Percentiles rank a stretch among this genome's conserved stretches.
Evolutionary conservation across 2,113 vertebrate genomes (phyloP).

Genomic region (Puntigrus tetrazona): DNA sequence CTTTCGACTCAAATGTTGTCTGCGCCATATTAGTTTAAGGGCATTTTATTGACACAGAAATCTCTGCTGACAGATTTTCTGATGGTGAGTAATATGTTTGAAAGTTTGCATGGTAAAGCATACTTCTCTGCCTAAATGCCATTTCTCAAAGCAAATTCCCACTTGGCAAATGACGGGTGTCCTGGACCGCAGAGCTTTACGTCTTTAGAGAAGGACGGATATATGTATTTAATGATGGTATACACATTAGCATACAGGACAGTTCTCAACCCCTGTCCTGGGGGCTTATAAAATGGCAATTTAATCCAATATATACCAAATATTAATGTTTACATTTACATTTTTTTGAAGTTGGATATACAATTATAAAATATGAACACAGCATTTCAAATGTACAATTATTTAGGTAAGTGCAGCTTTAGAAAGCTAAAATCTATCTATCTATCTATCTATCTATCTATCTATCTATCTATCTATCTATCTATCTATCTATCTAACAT

Average conservation of each 20-base stretch:
- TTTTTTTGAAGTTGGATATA: not conserved
- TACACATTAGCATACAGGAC: not conserved
- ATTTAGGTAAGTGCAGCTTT: no score
- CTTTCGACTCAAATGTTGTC: not conserved
- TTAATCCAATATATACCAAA: not conserved
- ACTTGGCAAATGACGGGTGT: not conserved
- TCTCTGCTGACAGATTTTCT: slow-evolving; percentile 5
- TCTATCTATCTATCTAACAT: no score
- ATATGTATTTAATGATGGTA: not conserved
- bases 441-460: not conserved
- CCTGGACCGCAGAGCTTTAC: not conserved
- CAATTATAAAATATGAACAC: not conserved
- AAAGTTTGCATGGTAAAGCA: not conserved
- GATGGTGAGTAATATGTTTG: slow-evolving; percentile 10
- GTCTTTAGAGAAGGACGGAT: not conserved
- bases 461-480: not conserved
- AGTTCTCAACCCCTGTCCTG: not conserved
- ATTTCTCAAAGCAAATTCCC: not conserved
- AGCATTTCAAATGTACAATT: not conserved
- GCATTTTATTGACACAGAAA: slow-evolving; percentile 18
- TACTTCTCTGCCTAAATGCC: not conserved
- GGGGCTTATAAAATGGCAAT: not conserved
- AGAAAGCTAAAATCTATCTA: not conserved
- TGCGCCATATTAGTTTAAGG: slow-evolving; percentile 7
- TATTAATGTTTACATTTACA: not conserved